These are phyloP conservation scores for Catamblyrhynchus diadema DNA, from an alignment of 2,797 vertebrate genomes.

Conservation along the genomic window DNA sequence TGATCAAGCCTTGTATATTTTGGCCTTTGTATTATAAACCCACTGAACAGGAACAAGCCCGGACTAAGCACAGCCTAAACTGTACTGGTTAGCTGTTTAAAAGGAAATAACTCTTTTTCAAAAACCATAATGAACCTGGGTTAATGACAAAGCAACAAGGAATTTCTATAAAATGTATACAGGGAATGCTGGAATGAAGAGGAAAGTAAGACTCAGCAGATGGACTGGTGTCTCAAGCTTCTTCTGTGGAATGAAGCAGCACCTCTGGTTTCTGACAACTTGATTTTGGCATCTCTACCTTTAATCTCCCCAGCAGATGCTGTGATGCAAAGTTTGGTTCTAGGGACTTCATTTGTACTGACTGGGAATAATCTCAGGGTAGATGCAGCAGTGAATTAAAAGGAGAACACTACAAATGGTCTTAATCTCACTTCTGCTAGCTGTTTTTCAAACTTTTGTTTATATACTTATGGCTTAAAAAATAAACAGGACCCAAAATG, in stretches of 20 bases:
- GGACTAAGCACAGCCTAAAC: background rate
- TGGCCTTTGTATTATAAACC: conserved; percentile 33
- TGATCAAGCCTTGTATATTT: conserved; percentile 8
- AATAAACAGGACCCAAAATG: background rate
- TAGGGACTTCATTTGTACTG: background rate
- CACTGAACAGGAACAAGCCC: conserved; percentile 30
- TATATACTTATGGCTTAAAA: background rate
- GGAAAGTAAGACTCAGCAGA: background rate
- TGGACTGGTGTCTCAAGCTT: background rate
- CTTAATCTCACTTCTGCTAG: background rate
- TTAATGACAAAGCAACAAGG: background rate
- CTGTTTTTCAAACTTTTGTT: background rate
- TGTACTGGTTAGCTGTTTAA: background rate
- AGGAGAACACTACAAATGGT: background rate
- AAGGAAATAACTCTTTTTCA: background rate
- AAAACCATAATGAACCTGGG: background rate
- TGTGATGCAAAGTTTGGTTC: background rate
- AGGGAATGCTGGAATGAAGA: background rate
- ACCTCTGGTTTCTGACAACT: background rate
- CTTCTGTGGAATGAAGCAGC: background rate
- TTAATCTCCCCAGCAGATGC: background rate
- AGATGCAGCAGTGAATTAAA: background rate
- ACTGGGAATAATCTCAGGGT: background rate
- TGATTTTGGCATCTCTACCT: background rate
- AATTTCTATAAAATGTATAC: background rate